phyloP scores from a whole-genome alignment of 2,888 invertebrate genomes.

The Cataglyphis altisquamis region DNA sequence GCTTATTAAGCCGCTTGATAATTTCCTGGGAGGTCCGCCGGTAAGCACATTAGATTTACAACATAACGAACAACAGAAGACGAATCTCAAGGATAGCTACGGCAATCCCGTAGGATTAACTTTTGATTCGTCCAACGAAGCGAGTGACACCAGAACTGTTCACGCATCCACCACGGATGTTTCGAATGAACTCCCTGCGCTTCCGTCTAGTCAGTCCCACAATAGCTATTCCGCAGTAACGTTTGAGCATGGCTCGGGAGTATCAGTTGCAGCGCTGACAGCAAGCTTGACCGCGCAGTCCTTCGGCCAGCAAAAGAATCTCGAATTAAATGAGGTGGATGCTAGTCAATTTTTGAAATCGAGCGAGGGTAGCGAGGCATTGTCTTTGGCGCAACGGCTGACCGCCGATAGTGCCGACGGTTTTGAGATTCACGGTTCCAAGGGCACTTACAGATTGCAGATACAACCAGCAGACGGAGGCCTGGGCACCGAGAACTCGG shows the following conservation, averaged over 20 bases:
- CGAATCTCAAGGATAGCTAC: conserved; percentile 82
- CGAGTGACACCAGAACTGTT: conserved; percentile 41
- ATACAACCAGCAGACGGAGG: conserved; percentile 91
- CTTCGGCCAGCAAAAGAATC: conserved; percentile 75
- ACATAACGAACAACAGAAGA: conserved; percentile 73
- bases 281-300: conserved; percentile 79
- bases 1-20: conserved; percentile 15
- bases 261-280: conserved; percentile 77
- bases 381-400: conserved; percentile 80
- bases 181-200: conserved; percentile 54
- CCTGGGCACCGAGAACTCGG: conserved; percentile 86
- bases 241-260: conserved; percentile 67
- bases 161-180: conserved; percentile 61
- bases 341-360: conserved; percentile 79
- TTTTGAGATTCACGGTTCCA: conserved; percentile 87
- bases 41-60: conserved; percentile 80
- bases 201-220: conserved; percentile 62
- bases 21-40: conserved; percentile 63
- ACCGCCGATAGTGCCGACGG: conserved; percentile 78
- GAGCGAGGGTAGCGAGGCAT: conserved; percentile 79
- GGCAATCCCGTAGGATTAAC: conserved; percentile 79
- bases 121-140: conserved; percentile 61
- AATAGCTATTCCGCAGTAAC: conserved; percentile 61
- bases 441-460: conserved; percentile 91
- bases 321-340: conserved; percentile 77